Base-by-base conservation (phyloP, 1,140 invertebrate species). In the Hydropsyche tenuis region DNA sequence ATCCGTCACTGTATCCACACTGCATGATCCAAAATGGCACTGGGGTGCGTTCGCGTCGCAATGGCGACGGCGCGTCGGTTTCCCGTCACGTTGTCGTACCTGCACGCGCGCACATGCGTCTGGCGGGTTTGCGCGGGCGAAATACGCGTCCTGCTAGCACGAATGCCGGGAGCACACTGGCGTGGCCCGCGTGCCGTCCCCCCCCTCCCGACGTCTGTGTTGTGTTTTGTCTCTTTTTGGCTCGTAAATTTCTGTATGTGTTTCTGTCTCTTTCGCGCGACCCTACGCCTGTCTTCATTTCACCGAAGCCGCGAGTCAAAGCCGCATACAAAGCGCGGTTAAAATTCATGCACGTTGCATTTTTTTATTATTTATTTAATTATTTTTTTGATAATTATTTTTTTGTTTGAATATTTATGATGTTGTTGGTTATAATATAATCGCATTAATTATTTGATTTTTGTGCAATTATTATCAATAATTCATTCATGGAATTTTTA, bases 201-300 rank as follows among this genome's bases (percentile, higher is more conserved):
- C 60, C 23, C 23, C n/a, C 63, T 6, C 56, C 23, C 14, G 30
- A n/a, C 63, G 5, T 18, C 37, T 3, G 16, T n/a, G 14, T 37
- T 30, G 5, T 7, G 4, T 7, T 1, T 18, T 45, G 5, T 53
- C 45, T 22, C 66, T 27, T 42, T 53, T 22, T 27, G 16, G 0
- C 60, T 37, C 23, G 23, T 25, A 3, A 3, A 5, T 11, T 63
- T 25, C 22, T 18, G 25, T n/a, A 22, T 37, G 12, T 37, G 22
- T 63, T 14, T n/a, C n/a, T 11, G 43, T 69, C 45, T 27, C 66
- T 2, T 20, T 69, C 66, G 18, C 66, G 12, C 66, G 23, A 22
- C 60, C 23, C 66, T 22, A 16, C 20, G 66, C 43, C 48, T 11
- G 68, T 69, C 43, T 68, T 68, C 43, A 25, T 60, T 60, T 60